Evolutionary conservation across 2,797 vertebrate genomes (phyloP).

Genomic region (Sebastes diploproa): DNA sequence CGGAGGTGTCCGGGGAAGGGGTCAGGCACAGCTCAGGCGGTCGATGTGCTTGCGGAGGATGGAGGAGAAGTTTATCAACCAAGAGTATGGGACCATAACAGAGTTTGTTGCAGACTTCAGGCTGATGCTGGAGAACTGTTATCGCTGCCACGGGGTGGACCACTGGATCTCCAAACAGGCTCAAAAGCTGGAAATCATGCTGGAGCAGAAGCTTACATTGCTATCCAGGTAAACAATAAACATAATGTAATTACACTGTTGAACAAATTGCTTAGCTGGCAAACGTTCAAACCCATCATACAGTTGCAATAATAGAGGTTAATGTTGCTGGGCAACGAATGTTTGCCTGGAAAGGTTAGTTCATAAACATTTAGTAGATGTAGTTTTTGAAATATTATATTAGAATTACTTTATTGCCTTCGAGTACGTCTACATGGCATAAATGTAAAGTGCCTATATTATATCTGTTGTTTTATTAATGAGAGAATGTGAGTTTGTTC

Average conservation of each 20-base stretch:
- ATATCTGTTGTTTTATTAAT: too few species aligned
- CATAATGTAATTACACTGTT: conserved; percentile 23
- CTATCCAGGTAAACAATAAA: conserved; percentile 92
- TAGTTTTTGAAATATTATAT: not conserved
- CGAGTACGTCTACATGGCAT: not conserved
- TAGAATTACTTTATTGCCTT: not conserved
- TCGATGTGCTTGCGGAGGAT: conserved; percentile 89
- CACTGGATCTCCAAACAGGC: conserved; percentile 97
- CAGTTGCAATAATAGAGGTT: not conserved
- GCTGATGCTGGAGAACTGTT: conserved; percentile 93
- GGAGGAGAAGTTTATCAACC: conserved; percentile 89
- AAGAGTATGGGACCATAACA: conserved; percentile 89
- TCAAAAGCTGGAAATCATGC: conserved; percentile 95
- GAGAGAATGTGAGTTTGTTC: not conserved
- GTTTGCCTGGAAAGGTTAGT: not conserved
- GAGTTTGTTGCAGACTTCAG: conserved; percentile 96
- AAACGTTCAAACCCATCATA: not conserved
- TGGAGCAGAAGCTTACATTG: conserved; percentile 95
- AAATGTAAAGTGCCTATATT: too few species aligned
- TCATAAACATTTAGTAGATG: not conserved
- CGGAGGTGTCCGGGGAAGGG: conserved; percentile 54
- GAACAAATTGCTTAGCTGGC: not conserved
- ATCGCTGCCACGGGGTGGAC: conserved; percentile 92
- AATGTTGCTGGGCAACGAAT: not conserved
- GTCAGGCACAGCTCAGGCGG: conserved; percentile 65